These are phyloP conservation scores for Nematostella vectensis DNA, from an alignment of 92 coral and sea anemone genomes.

Conservation along the genomic window DNA sequence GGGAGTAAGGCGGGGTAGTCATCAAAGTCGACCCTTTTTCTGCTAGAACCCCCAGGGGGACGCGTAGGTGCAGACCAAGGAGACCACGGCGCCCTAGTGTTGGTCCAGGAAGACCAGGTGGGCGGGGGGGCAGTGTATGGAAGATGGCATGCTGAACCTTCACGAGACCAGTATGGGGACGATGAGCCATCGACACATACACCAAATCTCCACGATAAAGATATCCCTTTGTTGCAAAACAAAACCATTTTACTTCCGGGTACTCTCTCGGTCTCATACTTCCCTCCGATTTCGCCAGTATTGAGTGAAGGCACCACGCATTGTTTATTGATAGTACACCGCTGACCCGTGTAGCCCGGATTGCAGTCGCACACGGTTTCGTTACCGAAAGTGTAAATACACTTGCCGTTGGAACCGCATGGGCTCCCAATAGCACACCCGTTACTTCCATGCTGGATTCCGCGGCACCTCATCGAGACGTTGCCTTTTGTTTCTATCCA, in stretches of 20 bases:
- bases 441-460: constrained; percentile 30
- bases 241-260: constrained; percentile 41
- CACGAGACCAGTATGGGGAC: constrained; percentile 13
- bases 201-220: too few species aligned
- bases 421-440: constrained; percentile 30
- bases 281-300: not conserved
- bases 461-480: constrained; percentile 45
- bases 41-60: not conserved
- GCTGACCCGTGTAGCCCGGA: constrained; percentile 30
- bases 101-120: too few species aligned
- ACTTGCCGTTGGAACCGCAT: constrained; percentile 29
- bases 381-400: constrained; percentile 62
- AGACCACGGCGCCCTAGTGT: not conserved
- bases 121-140: too few species aligned
- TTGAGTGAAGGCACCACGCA: constrained; percentile 18
- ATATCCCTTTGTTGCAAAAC: constrained; percentile 41
- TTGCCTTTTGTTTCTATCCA: constrained; percentile 19
- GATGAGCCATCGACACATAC: constrained; percentile 24
- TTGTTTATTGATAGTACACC: constrained; percentile 23
- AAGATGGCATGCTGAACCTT: too few species aligned
- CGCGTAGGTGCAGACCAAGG: not conserved
- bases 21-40: constrained; percentile 38
- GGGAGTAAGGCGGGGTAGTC: constrained; percentile 47
- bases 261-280: constrained; percentile 6
- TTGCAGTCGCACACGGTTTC: constrained; percentile 66